Percentiles rank a stretch among this genome's conserved stretches.
phyloP scores from a whole-genome alignment of 2,113 vertebrate genomes.

The Chelonoidis abingdonii region DNA sequence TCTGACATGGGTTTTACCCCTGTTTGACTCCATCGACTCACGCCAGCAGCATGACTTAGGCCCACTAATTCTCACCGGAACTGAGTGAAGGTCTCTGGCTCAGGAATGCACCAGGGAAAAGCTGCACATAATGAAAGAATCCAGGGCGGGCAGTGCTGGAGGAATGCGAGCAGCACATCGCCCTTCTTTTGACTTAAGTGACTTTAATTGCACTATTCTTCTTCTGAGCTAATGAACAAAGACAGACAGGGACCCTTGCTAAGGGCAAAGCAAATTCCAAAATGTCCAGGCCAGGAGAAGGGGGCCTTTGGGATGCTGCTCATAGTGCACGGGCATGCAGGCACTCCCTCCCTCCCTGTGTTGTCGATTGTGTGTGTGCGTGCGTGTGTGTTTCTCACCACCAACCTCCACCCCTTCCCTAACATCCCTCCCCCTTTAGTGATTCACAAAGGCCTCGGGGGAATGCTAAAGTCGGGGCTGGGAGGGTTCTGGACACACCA shows the following conservation, averaged over 20 bases:
- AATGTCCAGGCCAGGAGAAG: not conserved
- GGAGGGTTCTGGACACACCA: constrained; percentile 68
- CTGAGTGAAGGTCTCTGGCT: not conserved
- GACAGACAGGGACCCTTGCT: constrained; percentile 46
- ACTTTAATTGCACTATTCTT: constrained; percentile 48
- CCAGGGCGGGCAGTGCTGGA: constrained; percentile 16
- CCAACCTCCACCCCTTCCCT: constrained; percentile 59
- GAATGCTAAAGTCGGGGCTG: constrained; percentile 56
- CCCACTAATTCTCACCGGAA: not conserved
- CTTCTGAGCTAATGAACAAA: constrained; percentile 54
- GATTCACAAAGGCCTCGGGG: constrained; percentile 70
- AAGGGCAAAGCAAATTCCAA: constrained; percentile 44
- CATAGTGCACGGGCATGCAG: no score
- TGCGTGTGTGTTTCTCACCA: constrained; percentile 74
- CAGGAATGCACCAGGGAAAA: not conserved
- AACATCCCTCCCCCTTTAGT: constrained; percentile 55
- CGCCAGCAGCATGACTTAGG: not conserved
- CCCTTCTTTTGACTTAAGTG: constrained; percentile 13
- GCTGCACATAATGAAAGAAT: constrained; percentile 23
- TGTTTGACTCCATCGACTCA: no score
- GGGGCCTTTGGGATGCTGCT: not conserved
- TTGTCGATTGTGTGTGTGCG: constrained; percentile 64
- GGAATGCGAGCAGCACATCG: constrained; percentile 49
- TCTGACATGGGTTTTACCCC: not conserved
- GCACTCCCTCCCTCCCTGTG: not conserved